phyloP scores from a whole-genome alignment of 2,888 invertebrate species.

The Branchipolynoe longqiensis region DNA sequence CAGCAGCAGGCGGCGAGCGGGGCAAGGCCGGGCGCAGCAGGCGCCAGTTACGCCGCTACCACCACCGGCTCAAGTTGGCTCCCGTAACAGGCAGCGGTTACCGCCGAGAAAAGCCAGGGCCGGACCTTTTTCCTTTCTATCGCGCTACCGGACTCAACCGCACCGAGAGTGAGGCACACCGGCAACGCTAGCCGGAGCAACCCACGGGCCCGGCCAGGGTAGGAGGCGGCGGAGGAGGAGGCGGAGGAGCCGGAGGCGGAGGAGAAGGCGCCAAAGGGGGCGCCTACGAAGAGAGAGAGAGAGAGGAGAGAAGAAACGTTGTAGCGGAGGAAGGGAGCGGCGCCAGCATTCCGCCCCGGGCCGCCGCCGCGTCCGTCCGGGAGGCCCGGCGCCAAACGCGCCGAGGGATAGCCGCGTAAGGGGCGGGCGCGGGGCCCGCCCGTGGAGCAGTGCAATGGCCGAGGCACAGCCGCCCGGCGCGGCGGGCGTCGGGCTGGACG shows the following conservation, averaged over 20 bases:
- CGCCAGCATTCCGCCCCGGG: neutral
- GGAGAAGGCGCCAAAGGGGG: neutral
- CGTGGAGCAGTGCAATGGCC: neutral
- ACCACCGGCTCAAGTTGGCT: constrained; percentile 51
- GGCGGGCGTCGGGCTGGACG: neutral
- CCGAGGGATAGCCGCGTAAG: neutral
- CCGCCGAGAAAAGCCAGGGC: neutral
- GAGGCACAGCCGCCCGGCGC: constrained; percentile 29
- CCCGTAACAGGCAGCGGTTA: constrained; percentile 26
- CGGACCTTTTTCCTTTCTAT: neutral
- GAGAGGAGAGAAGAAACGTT: too few species aligned
- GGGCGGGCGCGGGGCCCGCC: neutral
- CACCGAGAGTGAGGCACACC: neutral
- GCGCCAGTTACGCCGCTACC: constrained; percentile 45
- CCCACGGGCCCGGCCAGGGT: neutral
- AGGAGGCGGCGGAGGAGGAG: neutral
- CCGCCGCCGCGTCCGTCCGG: neutral
- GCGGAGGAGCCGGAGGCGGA: neutral
- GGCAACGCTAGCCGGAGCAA: too few species aligned
- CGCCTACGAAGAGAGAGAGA: neutral
- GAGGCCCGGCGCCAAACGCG: neutral
- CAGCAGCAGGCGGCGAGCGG: neutral
- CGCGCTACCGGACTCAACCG: neutral
- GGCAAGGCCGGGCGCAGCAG: constrained; percentile 5
- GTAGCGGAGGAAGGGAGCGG: neutral